phyloP scores from a whole-genome alignment of 2,888 invertebrate genomes.

The Eristalinus sepulchralis region DNA sequence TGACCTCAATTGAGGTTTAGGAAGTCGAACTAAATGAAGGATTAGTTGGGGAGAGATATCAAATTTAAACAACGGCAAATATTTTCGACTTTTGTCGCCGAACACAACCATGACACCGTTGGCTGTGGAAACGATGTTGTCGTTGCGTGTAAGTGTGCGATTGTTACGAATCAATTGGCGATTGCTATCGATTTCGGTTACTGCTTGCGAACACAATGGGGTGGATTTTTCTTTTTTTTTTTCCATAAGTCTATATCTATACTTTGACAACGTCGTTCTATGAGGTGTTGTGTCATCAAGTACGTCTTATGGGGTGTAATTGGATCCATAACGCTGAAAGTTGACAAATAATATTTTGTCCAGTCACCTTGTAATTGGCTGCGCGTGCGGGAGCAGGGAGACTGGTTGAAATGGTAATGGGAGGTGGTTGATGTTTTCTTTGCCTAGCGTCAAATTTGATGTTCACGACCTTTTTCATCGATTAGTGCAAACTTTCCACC shows the following conservation, averaged over 20 bases:
- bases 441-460: too few species aligned
- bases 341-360: background rate
- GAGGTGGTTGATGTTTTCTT: too few species aligned
- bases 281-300: background rate
- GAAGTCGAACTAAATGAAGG: background rate
- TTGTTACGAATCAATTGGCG: background rate
- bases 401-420: background rate
- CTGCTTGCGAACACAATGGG: background rate
- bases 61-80: background rate
- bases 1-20: background rate
- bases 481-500: too few species aligned
- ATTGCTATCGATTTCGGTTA: background rate
- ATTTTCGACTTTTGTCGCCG: background rate
- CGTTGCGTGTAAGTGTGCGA: background rate
- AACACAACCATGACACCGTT: background rate
- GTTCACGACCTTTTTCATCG: too few species aligned
- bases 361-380: background rate
- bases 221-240: background rate
- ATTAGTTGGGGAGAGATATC: background rate
- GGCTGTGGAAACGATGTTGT: background rate
- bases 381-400: background rate
- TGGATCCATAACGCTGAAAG: background rate
- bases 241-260: background rate
- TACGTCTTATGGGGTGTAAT: background rate
- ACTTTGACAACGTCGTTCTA: background rate